Evolutionary conservation across 2,113 vertebrate genomes (phyloP), one percentile per base, ranked within the genome.

Genomic region (Zosterops pallidus): DNA sequence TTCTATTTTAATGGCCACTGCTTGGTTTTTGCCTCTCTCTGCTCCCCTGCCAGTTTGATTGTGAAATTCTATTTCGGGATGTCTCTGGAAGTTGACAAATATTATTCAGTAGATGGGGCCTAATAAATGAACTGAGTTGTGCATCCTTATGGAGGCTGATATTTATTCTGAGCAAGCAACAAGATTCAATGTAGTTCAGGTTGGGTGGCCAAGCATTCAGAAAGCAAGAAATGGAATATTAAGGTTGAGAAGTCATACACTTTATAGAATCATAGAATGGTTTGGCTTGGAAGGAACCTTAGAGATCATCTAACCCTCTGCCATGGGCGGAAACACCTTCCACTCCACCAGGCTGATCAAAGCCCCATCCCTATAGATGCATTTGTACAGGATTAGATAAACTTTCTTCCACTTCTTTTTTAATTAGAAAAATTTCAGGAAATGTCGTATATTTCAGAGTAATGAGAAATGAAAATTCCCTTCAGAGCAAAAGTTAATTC

Each of bases 171-270:
- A 65, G 39, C 44, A 77, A 92, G 55, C 29, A 83, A 59, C 13
- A 42, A 65, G 23, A 29, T 96, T 91, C 83, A 91, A 0, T 5
- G 5, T 50, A 82, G 46, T 79, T 96, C 75, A 92, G 82, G 37
- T 56, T 95, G 81, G 37, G 78, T 95, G 63, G n/a, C 16, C 84
- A 97, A 94, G 82, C 76, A 67, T 64, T 89, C 35, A 46, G 55
- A 82, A 79, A 91, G 33, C 28, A 82, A 64, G 57, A 94, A 94
- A 94, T 80, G 28, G 22, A 88, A 86, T 95, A 79, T 59, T 92
- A 79, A 90, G 17, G 5, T 56, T 83, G 37, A 47, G 22, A 85
- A 94, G 62, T 64, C 78, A 79, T 69, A 68, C 39, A 28, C 5
- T 21, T 62, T 29, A 33, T 31, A 22, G 29, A 89, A 31, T 75